A percentile compares a stretch with the other conserved stretches of the same genome.
Evolutionary conservation across 1,140 invertebrate species (phyloP).

Genomic region (Heliconius melpomene): DNA sequence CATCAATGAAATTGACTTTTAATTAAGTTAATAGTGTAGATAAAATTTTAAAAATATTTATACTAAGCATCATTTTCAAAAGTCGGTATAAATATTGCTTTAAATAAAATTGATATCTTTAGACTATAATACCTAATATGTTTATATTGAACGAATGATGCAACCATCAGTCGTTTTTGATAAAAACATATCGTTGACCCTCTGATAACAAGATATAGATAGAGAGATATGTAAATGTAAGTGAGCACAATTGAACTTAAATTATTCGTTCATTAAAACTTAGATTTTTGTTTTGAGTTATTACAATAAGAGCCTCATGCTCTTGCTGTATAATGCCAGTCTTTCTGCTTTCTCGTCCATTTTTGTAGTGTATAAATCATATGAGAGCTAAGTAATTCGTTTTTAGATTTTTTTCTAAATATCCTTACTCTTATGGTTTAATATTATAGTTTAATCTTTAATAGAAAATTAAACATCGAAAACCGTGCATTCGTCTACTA

Average conservation of each 20-base stretch:
- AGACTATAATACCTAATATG: neutral
- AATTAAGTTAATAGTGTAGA: neutral
- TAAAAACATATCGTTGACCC: conserved; percentile 12
- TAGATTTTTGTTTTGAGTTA: neutral
- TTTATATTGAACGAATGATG: neutral
- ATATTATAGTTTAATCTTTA: too few relatives aligned
- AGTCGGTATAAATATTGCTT: neutral
- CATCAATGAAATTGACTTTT: neutral
- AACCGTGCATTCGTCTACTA: too few relatives aligned
- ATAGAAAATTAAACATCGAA: too few relatives aligned
- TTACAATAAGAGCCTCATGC: neutral
- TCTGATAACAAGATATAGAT: conserved; percentile 6
- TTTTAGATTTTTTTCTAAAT: too few relatives aligned
- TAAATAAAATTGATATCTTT: neutral
- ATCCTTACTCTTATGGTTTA: too few relatives aligned
- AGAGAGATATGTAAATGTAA: neutral
- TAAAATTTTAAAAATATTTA: neutral
- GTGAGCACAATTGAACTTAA: neutral
- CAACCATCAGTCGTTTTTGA: conserved; percentile 11
- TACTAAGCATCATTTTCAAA: neutral
- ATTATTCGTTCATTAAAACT: neutral
- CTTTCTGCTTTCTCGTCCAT: too few relatives aligned
- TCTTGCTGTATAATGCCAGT: neutral
- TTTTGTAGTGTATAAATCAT: too few relatives aligned
- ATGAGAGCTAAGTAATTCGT: too few relatives aligned